Percentiles rank a stretch among this genome's conserved stretches.
Evolutionary conservation across 2,797 vertebrate species (phyloP).

Genomic region (Ctenopoma kingsleyae): DNA sequence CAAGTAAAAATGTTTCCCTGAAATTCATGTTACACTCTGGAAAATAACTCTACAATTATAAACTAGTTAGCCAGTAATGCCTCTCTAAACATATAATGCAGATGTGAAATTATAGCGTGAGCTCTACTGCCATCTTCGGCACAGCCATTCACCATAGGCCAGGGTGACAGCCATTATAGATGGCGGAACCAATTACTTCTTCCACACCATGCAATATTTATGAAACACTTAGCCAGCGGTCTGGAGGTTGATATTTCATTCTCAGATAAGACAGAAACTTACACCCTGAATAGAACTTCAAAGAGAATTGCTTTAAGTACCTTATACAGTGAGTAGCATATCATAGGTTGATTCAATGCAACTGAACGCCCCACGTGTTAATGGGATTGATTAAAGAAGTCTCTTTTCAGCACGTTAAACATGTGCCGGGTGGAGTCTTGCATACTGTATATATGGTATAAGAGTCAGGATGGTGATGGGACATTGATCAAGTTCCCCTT

Average conservation of each 20-base stretch:
- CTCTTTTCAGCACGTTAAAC: conserved; percentile 35
- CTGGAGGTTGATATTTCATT: conserved; percentile 85
- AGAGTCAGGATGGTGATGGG: conserved; percentile 44
- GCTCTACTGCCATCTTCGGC: conserved; percentile 33
- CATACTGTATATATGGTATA: conserved; percentile 57
- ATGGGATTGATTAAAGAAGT: conserved; percentile 65
- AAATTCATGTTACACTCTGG: conserved; percentile 36
- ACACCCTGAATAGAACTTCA: conserved; percentile 70
- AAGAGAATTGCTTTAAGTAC: conserved; percentile 64
- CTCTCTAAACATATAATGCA: conserved; percentile 28
- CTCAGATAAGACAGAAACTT: conserved; percentile 75
- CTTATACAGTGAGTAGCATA: conserved; percentile 37
- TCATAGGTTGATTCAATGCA: conserved; percentile 58
- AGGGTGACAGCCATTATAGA: conserved; percentile 81
- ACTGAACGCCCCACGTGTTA: conserved; percentile 21
- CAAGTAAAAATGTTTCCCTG: conserved; percentile 28
- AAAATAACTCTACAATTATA: conserved; percentile 54
- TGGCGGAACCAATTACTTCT: conserved; percentile 85
- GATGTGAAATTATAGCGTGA: conserved; percentile 59
- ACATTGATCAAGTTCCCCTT: conserved; percentile 67
- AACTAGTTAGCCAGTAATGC: conserved; percentile 39
- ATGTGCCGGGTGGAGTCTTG: conserved; percentile 39
- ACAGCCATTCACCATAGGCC: conserved; percentile 50
- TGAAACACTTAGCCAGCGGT: conserved; percentile 85
- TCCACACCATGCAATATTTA: conserved; percentile 86